phyloP scores from a whole-genome alignment of 2,113 vertebrate species.

The Leptobrachium ailaonicum region DNA sequence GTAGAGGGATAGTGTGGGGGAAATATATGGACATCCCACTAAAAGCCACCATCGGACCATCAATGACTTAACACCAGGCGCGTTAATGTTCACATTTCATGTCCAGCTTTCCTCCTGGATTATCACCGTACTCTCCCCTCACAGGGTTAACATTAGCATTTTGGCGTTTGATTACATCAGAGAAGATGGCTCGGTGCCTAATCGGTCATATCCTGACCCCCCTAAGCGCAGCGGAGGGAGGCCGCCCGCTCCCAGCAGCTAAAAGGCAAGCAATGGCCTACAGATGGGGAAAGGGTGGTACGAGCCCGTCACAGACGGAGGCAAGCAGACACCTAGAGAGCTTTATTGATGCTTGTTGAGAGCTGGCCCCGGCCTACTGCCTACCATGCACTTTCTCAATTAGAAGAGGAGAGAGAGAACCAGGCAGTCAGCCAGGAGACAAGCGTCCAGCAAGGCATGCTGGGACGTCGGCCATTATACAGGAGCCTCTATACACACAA shows the following conservation, averaged over 20 bases:
- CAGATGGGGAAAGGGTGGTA: neutral
- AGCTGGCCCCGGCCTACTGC: slow-evolving; percentile 41
- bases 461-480: neutral
- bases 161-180: neutral
- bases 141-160: neutral
- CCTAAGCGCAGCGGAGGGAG: neutral
- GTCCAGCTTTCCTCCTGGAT: no score
- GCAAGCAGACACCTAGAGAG: neutral
- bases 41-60: no score
- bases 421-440: neutral
- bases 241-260: neutral
- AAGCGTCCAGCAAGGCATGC: slow-evolving; percentile 8
- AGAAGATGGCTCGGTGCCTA: neutral
- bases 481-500: neutral
- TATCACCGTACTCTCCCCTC: no score
- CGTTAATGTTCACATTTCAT: no score
- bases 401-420: slow-evolving; percentile 44
- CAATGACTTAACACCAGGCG: no score
- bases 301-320: neutral
- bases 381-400: slow-evolving; percentile 48
- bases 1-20: no score
- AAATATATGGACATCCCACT: no score
- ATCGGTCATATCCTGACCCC: neutral
- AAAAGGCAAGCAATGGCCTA: no score
- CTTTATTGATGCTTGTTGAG: slow-evolving; percentile 50